These are phyloP conservation scores for Andrena hattorfiana DNA, from an alignment of 2,888 invertebrate genomes.

Conservation along the genomic window DNA sequence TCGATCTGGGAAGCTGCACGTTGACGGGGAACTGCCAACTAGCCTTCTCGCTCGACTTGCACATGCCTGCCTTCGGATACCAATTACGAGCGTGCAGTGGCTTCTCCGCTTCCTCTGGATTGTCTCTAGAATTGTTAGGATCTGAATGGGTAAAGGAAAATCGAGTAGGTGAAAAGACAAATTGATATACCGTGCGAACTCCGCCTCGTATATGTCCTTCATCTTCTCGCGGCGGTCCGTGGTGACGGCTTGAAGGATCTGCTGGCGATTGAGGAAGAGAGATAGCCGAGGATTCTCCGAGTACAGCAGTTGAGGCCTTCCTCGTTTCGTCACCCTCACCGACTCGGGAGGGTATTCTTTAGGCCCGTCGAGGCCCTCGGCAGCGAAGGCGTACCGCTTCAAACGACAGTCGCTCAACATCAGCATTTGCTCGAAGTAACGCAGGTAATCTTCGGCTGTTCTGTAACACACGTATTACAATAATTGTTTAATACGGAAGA, in stretches of 20 bases:
- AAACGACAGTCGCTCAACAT: constrained; percentile 78
- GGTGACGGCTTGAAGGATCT: constrained; percentile 76
- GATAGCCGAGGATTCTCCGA: constrained; percentile 81
- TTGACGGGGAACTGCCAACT: constrained; percentile 66
- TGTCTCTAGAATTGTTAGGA: constrained; percentile 71
- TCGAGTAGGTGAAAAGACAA: constrained; percentile 29
- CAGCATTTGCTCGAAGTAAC: constrained; percentile 81
- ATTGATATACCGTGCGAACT: constrained; percentile 61
- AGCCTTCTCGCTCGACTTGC: constrained; percentile 49
- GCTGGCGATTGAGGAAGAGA: constrained; percentile 74
- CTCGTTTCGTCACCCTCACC: constrained; percentile 77
- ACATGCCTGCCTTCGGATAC: constrained; percentile 74
- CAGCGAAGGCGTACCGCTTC: constrained; percentile 75
- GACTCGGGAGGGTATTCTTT: constrained; percentile 82
- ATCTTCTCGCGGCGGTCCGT: constrained; percentile 79
- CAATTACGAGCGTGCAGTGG: constrained; percentile 74
- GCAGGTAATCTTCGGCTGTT: constrained; percentile 79
- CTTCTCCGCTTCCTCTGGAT: constrained; percentile 73
- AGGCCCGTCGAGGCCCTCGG: constrained; percentile 77
- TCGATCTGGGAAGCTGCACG: constrained; percentile 79
- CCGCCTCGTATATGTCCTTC: constrained; percentile 78
- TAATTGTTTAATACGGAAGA: constrained; percentile 10
- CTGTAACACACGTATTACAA: constrained; percentile 64
- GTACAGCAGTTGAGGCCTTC: constrained; percentile 75
- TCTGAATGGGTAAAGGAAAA: constrained; percentile 57